A percentile compares a stretch with the other conserved stretches of the same genome.
phyloP scores from a whole-genome alignment of 2,113 vertebrate genomes.

The Zonotrichia leucophrys region DNA sequence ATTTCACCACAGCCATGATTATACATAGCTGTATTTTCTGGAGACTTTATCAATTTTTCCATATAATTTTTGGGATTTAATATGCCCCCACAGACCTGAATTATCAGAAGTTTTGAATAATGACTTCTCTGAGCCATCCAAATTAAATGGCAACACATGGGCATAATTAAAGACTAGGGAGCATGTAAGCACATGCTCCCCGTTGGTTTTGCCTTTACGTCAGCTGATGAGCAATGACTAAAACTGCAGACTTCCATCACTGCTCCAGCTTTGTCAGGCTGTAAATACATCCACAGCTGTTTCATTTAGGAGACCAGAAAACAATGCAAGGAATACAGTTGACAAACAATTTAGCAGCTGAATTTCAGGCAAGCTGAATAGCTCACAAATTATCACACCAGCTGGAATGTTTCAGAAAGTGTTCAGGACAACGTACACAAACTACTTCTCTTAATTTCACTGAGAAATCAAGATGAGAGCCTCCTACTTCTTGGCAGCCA shows the following conservation, averaged over 20 bases:
- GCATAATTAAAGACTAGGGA: background rate
- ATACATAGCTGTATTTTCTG: background rate
- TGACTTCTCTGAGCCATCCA: background rate
- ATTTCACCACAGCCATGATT: background rate
- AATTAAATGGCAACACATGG: background rate
- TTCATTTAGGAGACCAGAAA: background rate
- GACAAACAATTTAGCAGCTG: constrained; percentile 13
- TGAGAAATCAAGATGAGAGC: background rate
- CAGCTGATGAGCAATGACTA: background rate
- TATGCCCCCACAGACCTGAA: background rate
- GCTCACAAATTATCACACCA: background rate
- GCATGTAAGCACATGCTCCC: background rate
- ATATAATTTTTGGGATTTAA: background rate
- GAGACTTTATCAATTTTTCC: background rate
- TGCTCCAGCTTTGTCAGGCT: background rate
- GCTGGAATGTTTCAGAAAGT: background rate
- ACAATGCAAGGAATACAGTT: background rate
- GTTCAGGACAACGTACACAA: background rate
- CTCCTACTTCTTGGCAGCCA: background rate
- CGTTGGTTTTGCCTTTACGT: background rate
- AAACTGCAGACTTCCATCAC: background rate
- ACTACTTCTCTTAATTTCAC: background rate
- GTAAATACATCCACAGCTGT: constrained; percentile 1
- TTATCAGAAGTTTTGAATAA: background rate
- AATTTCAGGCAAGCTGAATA: background rate